Evolutionary conservation across 37 sponge, comb jelly and placozoan species (phyloP).

Genomic region (Dysidea cf. avara): DNA sequence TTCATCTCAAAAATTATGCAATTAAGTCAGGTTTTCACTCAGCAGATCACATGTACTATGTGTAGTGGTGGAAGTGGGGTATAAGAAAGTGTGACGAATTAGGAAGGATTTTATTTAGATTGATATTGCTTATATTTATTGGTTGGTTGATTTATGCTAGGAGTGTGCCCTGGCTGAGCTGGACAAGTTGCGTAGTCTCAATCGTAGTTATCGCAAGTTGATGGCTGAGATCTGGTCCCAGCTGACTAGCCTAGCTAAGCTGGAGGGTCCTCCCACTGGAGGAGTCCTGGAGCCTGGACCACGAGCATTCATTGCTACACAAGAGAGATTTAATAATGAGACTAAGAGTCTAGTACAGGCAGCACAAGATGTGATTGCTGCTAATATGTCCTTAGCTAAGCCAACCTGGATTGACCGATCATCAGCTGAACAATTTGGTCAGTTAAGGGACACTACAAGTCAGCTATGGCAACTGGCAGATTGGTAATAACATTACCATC

Average conservation of each 20-base stretch:
- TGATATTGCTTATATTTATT: too few relatives aligned
- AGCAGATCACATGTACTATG: too few relatives aligned
- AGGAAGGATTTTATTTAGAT: too few relatives aligned
- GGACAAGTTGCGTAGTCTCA: slow-evolving; percentile 68
- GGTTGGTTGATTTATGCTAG: background rate
- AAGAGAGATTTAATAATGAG: slow-evolving; percentile 73
- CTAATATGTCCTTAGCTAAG: slow-evolving; percentile 79
- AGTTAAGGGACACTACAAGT: slow-evolving; percentile 41
- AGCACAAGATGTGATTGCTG: slow-evolving; percentile 74
- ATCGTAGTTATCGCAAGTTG: slow-evolving; percentile 64
- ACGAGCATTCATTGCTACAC: slow-evolving; percentile 66
- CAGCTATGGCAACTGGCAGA: slow-evolving; percentile 62
- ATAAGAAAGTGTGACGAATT: too few relatives aligned
- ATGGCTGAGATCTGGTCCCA: slow-evolving; percentile 84
- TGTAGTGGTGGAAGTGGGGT: too few relatives aligned
- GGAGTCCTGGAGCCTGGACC: slow-evolving; percentile 77
- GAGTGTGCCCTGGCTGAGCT: slow-evolving; percentile 74
- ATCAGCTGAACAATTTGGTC: slow-evolving; percentile 46
- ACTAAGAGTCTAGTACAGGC: slow-evolving; percentile 52
- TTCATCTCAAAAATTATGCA: too few relatives aligned
- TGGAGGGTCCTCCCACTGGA: slow-evolving; percentile 65
- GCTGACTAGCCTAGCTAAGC: slow-evolving; percentile 72
- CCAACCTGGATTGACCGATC: slow-evolving; percentile 43
- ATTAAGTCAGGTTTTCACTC: too few relatives aligned
- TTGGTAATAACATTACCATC: slow-evolving; percentile 23